A percentile compares a stretch with the other conserved stretches of the same genome.
Conservation (phyloP, 2,797 vertebrate genomes). For the Pipistrellus pygmaeus region DNA sequence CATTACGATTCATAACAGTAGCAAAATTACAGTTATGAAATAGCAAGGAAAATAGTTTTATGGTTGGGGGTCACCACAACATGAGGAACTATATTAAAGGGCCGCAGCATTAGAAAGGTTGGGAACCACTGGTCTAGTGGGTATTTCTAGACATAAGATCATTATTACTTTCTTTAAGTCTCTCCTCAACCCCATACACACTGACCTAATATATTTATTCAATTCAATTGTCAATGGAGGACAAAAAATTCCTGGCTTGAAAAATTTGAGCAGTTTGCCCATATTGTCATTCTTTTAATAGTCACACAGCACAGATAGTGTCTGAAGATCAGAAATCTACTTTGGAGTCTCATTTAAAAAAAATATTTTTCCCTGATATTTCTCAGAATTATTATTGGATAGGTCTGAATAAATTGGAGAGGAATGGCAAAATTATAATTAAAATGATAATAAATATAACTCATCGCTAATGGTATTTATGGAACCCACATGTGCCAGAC, state of each 20-base stretch:
- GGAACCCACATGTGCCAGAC: background rate
- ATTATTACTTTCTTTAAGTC: slow-evolving; percentile 1
- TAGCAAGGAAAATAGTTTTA: too few relatives aligned
- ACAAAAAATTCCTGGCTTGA: slow-evolving; percentile 23
- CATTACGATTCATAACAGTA: too few relatives aligned
- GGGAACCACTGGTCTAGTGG: background rate
- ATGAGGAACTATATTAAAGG: too few relatives aligned
- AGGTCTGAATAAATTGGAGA: background rate
- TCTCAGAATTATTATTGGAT: background rate
- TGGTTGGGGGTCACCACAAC: too few relatives aligned
- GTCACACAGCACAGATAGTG: background rate
- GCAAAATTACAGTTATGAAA: too few relatives aligned
- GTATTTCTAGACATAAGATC: slow-evolving; percentile 3
- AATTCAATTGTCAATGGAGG: background rate
- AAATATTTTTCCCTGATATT: background rate
- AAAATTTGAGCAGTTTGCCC: slow-evolving; percentile 20
- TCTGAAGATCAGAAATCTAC: background rate
- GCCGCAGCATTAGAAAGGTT: too few relatives aligned
- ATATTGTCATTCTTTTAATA: slow-evolving; percentile 17
- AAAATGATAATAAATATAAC: slow-evolving; percentile 7
- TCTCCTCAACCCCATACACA: background rate
- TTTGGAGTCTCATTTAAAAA: slow-evolving; percentile 32
- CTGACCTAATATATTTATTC: background rate
- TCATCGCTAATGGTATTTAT: background rate
- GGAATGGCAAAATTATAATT: background rate